phyloP scores from a whole-genome alignment of 64 coral and sea anemone species.

The Stichodactyla helianthus region DNA sequence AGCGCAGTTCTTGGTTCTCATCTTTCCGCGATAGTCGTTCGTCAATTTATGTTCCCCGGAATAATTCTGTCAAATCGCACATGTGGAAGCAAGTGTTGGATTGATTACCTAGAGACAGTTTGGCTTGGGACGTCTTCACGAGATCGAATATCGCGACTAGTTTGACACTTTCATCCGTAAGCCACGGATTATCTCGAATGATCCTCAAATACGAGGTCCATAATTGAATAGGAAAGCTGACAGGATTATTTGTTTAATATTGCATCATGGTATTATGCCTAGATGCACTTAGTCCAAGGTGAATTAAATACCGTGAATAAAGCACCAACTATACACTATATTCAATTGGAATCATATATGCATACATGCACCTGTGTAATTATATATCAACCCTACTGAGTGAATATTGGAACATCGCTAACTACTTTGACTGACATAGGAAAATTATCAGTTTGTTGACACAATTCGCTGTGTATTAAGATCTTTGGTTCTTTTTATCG shows the following conservation, averaged over 20 bases:
- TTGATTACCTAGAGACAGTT: conserved; percentile 16
- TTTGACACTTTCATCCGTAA: conserved; percentile 22
- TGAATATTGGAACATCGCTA: background rate
- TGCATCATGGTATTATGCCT: background rate
- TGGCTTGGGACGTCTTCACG: background rate
- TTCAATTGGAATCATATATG: background rate
- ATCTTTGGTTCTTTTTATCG: too few relatives aligned
- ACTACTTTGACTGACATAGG: background rate
- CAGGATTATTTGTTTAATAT: conserved; percentile 16
- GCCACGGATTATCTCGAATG: conserved; percentile 3
- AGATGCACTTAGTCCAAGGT: conserved; percentile 12
- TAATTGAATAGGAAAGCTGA: conserved; percentile 7
- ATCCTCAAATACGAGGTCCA: background rate
- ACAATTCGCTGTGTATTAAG: background rate
- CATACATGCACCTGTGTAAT: background rate
- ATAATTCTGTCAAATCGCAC: background rate
- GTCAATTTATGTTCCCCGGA: background rate
- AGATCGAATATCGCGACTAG: conserved; percentile 5
- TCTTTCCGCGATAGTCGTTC: background rate
- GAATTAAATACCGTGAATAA: conserved; percentile 9
- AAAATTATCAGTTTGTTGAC: background rate
- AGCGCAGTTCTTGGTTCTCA: conserved; percentile 3
- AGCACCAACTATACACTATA: conserved; percentile 1
- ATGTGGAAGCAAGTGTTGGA: conserved; percentile 9
- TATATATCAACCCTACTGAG: background rate